Conservation (phyloP, 2,888 invertebrate species). For the Siphlonurus alternatus region DNA sequence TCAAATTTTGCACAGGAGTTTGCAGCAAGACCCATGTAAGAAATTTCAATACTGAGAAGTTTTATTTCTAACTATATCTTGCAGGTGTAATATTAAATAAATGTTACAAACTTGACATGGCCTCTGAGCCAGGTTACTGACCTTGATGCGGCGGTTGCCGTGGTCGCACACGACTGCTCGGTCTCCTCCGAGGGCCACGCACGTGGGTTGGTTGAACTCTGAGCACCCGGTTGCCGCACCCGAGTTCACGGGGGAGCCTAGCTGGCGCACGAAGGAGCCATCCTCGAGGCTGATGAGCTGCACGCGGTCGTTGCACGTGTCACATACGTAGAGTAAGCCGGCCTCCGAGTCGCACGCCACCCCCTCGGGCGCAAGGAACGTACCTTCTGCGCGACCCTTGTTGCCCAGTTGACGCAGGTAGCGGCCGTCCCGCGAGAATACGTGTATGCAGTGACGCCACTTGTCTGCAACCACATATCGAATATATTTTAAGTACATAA, state of each 20-base stretch:
- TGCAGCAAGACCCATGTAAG: no score
- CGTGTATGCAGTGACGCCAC: slow-evolving; percentile 51
- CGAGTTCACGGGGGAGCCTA: no score
- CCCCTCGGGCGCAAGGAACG: slow-evolving; percentile 56
- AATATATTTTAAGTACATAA: no score
- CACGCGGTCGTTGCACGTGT: slow-evolving; percentile 59
- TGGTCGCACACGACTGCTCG: slow-evolving; percentile 46
- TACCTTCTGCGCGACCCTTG: slow-evolving; percentile 43
- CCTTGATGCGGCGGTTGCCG: slow-evolving; percentile 51
- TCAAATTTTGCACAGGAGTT: no score
- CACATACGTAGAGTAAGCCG: slow-evolving; percentile 43
- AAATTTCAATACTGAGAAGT: no score
- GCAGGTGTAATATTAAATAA: no score
- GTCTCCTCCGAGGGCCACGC: slow-evolving; percentile 41
- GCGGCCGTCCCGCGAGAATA: slow-evolving; percentile 44
- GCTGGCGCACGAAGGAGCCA: slow-evolving; percentile 40
- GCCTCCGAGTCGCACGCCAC: slow-evolving; percentile 37
- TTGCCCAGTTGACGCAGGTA: slow-evolving; percentile 41
- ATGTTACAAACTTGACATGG: no score
- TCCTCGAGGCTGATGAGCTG: slow-evolving; percentile 34
- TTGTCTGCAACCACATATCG: slow-evolving; percentile 33
- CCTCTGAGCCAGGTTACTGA: no score
- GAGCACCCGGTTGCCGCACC: slow-evolving; percentile 24
- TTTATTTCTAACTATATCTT: no score
- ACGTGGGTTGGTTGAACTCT: slow-evolving; percentile 52